These are phyloP conservation scores for Drosophila mauritiana DNA, from an alignment of 1,140 invertebrate genomes.

Conservation along the genomic window DNA sequence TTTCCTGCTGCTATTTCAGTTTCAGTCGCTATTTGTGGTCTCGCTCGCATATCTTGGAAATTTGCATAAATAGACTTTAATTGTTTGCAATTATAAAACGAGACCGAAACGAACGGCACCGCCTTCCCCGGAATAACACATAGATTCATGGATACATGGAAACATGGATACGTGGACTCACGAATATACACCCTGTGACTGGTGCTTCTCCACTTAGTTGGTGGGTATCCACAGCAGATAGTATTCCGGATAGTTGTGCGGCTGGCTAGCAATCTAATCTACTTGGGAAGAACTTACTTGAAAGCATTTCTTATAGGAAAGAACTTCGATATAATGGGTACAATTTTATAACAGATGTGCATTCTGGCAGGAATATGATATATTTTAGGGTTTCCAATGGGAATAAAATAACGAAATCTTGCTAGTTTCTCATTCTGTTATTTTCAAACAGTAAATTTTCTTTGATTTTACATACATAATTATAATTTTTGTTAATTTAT, in stretches of 20 bases:
- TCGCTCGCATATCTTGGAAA: slow-evolving; percentile 75
- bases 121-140: slow-evolving; percentile 23
- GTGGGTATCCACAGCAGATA: slow-evolving; percentile 6
- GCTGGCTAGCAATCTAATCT: background rate
- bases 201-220: background rate
- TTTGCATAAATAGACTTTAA: slow-evolving; percentile 83
- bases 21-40: background rate
- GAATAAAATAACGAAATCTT: no score
- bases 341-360: no score
- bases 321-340: no score
- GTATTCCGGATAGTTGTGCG: slow-evolving; percentile 17
- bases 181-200: background rate
- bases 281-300: background rate
- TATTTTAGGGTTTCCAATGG: no score
- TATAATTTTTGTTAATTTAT: no score
- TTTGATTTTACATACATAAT: no score
- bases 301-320: background rate
- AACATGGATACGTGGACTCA: background rate
- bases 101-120: slow-evolving; percentile 22
- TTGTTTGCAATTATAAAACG: slow-evolving; percentile 82
- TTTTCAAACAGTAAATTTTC: no score
- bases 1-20: slow-evolving; percentile 34
- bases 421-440: no score
- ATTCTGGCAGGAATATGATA: no score
- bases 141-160: background rate